Base-by-base conservation (phyloP, 2,888 invertebrate genomes). In the Dynastes maya region DNA sequence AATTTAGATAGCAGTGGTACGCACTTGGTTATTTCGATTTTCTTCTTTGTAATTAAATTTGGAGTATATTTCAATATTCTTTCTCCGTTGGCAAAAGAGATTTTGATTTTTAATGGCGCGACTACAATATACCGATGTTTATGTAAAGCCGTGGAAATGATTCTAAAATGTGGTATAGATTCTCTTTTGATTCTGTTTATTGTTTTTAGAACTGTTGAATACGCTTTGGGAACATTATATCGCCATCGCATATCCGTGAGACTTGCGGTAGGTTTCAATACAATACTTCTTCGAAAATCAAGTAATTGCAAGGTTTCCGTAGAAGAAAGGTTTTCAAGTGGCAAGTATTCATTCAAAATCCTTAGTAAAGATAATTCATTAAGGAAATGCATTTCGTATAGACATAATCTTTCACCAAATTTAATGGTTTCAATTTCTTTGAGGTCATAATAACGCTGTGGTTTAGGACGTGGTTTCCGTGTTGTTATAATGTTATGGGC, bases 1-100 rank as follows among this genome's bases (percentile, higher is more conserved):
- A n/a, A 1, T 22, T 64, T 49, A 11, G 40, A 22, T 9, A 22
- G 45, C 5, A 72, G 27, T 40, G 72, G 65, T 4, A 78, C 22
- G 75, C 79, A 79, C 53, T 74, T 77, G 9, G 74, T 67, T 58
- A 79, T 74, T 77, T 79, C 67, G 16, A 79, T 75, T 63, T 75
- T 72, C 51, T 79, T 77, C 29, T 72, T 72, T n/a, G 63, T 53
- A 22, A 74, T 58, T 13, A 77, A 64, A 32, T 79, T 77, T 37
- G 79, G 79, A 11, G 32, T 67, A 51, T 77, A 77, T 6, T 61
- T 77, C 9, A 72, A 61, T 2, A 16, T 32, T 49, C 65, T 77
- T 13, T 40, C 49, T 29, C 65, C 37, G 51, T 79, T 67, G 6
- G 32, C 37, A 61, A 79, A 79, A 68, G 51, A 51, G 4, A 79